Evolutionary conservation across 2,113 vertebrate species (phyloP).

Genomic region (Microtus montanus): DNA sequence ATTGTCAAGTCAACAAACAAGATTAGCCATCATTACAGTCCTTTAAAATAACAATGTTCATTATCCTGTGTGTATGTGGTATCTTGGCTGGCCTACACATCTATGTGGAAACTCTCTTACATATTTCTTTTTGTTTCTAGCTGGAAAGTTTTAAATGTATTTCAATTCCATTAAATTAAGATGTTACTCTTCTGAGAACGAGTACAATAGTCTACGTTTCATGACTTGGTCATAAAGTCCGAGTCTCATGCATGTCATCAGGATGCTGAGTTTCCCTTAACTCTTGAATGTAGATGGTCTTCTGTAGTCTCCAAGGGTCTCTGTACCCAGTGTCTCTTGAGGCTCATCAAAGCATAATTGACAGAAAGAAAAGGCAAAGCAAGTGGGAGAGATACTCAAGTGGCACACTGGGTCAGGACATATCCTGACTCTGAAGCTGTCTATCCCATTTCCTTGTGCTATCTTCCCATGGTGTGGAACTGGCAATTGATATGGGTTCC

Average conservation of each 20-base stretch:
- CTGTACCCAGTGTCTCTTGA: background rate
- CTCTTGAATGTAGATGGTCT: background rate
- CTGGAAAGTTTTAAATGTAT: background rate
- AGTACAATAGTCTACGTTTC: background rate
- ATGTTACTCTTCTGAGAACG: background rate
- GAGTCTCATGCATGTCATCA: background rate
- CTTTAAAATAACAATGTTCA: background rate
- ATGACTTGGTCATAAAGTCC: background rate
- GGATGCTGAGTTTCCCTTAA: background rate
- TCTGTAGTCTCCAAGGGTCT: background rate
- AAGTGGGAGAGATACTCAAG: accelerated
- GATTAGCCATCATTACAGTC: background rate
- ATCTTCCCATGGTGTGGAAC: background rate
- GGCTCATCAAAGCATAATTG: background rate
- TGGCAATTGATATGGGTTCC: background rate
- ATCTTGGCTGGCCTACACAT: background rate
- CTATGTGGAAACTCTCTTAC: background rate
- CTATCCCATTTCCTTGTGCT: background rate
- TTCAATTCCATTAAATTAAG: conserved; percentile 20
- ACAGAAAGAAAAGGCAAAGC: background rate
- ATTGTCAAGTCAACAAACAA: background rate
- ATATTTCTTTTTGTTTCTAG: background rate
- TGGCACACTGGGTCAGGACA: background rate
- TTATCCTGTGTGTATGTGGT: background rate
- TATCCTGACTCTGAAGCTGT: background rate